These are phyloP conservation scores for Tapirus indicus DNA, from an alignment of 2,797 vertebrate species.

Conservation along the genomic window DNA sequence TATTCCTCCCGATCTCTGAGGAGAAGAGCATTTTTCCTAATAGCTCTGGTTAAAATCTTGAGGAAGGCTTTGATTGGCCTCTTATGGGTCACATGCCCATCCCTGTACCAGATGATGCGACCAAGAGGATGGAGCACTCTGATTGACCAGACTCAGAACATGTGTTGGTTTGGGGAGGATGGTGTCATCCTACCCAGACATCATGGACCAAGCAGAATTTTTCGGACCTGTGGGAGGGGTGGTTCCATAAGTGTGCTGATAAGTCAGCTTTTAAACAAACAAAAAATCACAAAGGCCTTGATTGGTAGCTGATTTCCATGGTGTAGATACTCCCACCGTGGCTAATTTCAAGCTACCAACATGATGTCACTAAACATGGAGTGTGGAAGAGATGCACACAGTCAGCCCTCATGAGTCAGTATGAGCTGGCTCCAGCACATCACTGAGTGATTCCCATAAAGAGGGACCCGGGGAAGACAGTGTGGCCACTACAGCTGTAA, in stretches of 20 bases:
- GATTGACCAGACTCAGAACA: background rate
- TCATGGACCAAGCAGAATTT: background rate
- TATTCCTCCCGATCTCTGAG: background rate
- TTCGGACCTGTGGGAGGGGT: background rate
- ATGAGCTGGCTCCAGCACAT: background rate
- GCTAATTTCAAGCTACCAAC: conserved; percentile 9
- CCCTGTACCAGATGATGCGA: background rate
- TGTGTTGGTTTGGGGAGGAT: background rate
- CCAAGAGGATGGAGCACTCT: background rate
- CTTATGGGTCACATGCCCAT: background rate
- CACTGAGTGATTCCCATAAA: background rate
- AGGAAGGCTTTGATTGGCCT: conserved; percentile 1
- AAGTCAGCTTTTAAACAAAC: conserved; percentile 4
- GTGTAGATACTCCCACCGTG: background rate
- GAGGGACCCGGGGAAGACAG: background rate
- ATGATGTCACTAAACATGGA: background rate
- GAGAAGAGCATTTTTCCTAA: background rate
- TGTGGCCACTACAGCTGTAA: background rate
- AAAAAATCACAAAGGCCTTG: background rate
- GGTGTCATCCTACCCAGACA: background rate
- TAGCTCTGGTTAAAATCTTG: background rate
- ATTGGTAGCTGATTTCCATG: background rate
- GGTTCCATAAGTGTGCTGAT: background rate
- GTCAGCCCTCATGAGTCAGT: background rate
- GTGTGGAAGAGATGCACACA: background rate